phyloP scores from a whole-genome alignment of 1,140 invertebrate genomes.

The Hypothenemus hampei region DNA sequence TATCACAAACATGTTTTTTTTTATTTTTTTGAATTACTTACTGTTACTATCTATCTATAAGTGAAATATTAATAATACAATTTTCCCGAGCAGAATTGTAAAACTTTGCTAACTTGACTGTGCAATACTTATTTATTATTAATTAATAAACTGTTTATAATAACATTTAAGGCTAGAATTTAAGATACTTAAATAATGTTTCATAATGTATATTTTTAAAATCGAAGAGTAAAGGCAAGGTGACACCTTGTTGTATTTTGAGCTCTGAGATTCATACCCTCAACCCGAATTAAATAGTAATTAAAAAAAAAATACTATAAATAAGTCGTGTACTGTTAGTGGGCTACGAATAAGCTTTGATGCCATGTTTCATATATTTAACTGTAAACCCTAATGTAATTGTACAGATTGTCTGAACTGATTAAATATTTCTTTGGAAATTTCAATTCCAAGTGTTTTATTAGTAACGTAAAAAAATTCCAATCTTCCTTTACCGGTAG shows the following conservation, averaged over 20 bases:
- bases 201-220: conserved; percentile 33
- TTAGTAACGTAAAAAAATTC: too few species aligned
- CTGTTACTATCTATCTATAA: too few species aligned
- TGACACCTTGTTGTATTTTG: not conserved
- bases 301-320: conserved; percentile 41
- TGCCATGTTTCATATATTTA: conserved; percentile 47
- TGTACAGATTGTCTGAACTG: conserved; percentile 48
- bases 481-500: too few species aligned
- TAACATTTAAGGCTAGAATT: conserved; percentile 33
- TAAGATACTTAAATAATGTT: conserved; percentile 36
- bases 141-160: conserved; percentile 38
- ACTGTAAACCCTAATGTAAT: conserved; percentile 47
- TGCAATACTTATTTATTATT: conserved; percentile 24
- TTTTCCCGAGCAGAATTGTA: too few species aligned
- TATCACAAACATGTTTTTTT: too few species aligned
- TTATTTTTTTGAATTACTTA: too few species aligned
- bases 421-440: conserved; percentile 48
- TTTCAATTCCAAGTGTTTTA: too few species aligned
- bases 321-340: conserved; percentile 40
- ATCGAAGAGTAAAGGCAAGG: not conserved
- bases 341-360: conserved; percentile 43
- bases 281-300: conserved; percentile 40
- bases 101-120: too few species aligned
- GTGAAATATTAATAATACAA: too few species aligned
- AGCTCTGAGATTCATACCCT: conserved; percentile 26